phyloP scores from a whole-genome alignment of 2,888 invertebrate species.

The Epinotia brunnichana region DNA sequence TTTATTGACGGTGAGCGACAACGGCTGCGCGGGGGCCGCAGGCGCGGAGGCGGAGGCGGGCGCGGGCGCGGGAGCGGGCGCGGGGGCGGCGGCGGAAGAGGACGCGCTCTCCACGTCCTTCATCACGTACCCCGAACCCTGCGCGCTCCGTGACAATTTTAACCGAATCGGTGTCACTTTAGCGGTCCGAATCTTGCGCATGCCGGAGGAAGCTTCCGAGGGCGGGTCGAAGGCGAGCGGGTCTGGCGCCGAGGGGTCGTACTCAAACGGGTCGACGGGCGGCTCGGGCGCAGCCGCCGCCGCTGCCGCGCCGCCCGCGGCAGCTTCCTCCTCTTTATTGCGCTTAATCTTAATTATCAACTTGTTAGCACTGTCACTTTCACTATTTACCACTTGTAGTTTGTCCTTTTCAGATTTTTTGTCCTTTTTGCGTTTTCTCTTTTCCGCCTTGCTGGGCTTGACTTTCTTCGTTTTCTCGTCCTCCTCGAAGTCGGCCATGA shows the following conservation, averaged over 20 bases:
- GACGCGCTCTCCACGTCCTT: conserved; percentile 63
- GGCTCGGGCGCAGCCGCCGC: conserved; percentile 65
- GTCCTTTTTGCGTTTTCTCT: conserved; percentile 81
- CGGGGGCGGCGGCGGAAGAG: conserved; percentile 42
- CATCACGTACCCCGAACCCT: conserved; percentile 88
- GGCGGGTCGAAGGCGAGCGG: conserved; percentile 75
- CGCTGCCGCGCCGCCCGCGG: conserved; percentile 56
- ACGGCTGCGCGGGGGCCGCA: conserved; percentile 50
- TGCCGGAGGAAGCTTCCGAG: conserved; percentile 69
- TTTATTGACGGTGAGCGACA: conserved; percentile 87
- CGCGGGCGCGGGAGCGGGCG: conserved; percentile 48
- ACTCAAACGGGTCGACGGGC: conserved; percentile 75
- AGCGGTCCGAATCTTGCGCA: conserved; percentile 85
- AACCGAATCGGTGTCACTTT: conserved; percentile 91
- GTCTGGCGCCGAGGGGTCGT: conserved; percentile 76
- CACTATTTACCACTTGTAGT: conserved; percentile 75
- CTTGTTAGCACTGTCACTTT: conserved; percentile 87
- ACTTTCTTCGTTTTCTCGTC: conserved; percentile 83
- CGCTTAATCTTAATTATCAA: conserved; percentile 90
- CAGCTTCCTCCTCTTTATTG: conserved; percentile 67
- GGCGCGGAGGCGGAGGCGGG: conserved; percentile 55
- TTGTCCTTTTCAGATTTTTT: conserved; percentile 83
- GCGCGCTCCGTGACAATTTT: conserved; percentile 91
- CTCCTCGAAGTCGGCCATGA: conserved; percentile 92
- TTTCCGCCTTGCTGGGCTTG: conserved; percentile 72